A percentile compares a stretch with the other conserved stretches of the same genome.
Evolutionary conservation across 2,888 invertebrate species (phyloP).

Genomic region (Parnassius orleans): DNA sequence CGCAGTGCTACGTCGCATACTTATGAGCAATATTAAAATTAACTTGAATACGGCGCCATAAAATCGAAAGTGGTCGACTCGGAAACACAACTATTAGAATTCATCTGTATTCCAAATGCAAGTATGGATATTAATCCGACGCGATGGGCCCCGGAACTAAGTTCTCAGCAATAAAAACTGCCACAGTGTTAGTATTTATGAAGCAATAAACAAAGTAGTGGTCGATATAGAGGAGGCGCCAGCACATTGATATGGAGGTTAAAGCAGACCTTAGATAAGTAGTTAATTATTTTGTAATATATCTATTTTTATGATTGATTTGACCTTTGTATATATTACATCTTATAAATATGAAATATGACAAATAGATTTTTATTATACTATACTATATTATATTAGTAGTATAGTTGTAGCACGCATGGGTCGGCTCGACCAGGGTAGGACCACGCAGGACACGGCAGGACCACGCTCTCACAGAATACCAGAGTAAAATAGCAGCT

Average conservation of each 20-base stretch:
- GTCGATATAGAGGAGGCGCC: conserved; percentile 50
- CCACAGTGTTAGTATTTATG: conserved; percentile 69
- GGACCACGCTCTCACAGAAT: too few relatives aligned
- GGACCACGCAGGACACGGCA: too few relatives aligned
- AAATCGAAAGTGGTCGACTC: conserved; percentile 39
- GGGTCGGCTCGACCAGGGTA: too few relatives aligned
- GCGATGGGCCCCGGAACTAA: conserved; percentile 55
- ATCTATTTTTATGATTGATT: conserved; percentile 7
- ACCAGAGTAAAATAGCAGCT: too few relatives aligned
- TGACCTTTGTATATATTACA: neutral
- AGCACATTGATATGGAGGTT: conserved; percentile 17
- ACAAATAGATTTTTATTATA: too few relatives aligned
- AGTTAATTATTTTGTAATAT: conserved; percentile 23
- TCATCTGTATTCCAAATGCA: conserved; percentile 60
- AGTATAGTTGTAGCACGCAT: too few relatives aligned
- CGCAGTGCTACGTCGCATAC: neutral
- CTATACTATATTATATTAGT: too few relatives aligned
- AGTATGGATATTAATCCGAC: conserved; percentile 62
- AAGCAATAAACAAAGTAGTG: conserved; percentile 67
- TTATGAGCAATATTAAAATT: conserved; percentile 4
- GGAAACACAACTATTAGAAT: conserved; percentile 39
- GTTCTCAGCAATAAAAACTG: conserved; percentile 71
- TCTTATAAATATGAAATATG: too few relatives aligned
- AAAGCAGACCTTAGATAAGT: conserved; percentile 4
- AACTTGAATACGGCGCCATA: conserved; percentile 27